A percentile compares a stretch with the other conserved stretches of the same genome.
Evolutionary conservation across 2,888 invertebrate genomes (phyloP).

Genomic region (Lithophane semibrunnea): DNA sequence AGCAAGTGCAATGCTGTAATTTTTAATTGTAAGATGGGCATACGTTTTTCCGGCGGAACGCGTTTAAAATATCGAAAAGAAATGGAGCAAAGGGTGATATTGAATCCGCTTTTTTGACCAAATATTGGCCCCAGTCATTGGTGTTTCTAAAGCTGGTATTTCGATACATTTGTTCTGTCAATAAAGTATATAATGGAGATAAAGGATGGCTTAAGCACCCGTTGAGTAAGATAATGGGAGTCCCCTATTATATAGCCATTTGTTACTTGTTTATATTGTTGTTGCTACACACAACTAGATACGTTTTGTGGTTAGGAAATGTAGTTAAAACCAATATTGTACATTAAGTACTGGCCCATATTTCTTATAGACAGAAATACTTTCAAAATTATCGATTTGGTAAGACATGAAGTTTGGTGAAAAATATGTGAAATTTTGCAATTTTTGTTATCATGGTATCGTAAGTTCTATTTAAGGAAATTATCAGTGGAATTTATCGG

Average conservation of each 20-base stretch:
- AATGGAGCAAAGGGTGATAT: constrained; percentile 7
- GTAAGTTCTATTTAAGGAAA: constrained; percentile 54
- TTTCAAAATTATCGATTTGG: constrained; percentile 33
- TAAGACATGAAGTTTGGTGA: background rate
- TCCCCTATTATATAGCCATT: constrained; percentile 73
- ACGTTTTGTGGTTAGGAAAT: constrained; percentile 70
- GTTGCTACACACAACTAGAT: constrained; percentile 67
- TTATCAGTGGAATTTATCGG: constrained; percentile 62
- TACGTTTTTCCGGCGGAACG: constrained; percentile 76
- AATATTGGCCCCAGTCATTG: constrained; percentile 21
- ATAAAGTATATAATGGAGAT: constrained; percentile 70
- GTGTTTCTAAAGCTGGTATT: constrained; percentile 24
- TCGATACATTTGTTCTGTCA: constrained; percentile 64
- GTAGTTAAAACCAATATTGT: constrained; percentile 57
- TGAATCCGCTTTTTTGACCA: constrained; percentile 18
- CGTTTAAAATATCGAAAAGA: constrained; percentile 28
- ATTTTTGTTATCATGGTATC: constrained; percentile 24
- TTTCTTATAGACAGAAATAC: constrained; percentile 29
- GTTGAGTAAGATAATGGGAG: constrained; percentile 71
- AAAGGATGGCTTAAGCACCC: constrained; percentile 69
- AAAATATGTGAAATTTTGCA: constrained; percentile 31
- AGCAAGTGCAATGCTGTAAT: constrained; percentile 87
- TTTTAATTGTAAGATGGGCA: constrained; percentile 86
- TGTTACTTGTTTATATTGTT: constrained; percentile 69
- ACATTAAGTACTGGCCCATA: constrained; percentile 52